Conservation (phyloP, 2,888 invertebrate species). For the Allygus modestus region DNA sequence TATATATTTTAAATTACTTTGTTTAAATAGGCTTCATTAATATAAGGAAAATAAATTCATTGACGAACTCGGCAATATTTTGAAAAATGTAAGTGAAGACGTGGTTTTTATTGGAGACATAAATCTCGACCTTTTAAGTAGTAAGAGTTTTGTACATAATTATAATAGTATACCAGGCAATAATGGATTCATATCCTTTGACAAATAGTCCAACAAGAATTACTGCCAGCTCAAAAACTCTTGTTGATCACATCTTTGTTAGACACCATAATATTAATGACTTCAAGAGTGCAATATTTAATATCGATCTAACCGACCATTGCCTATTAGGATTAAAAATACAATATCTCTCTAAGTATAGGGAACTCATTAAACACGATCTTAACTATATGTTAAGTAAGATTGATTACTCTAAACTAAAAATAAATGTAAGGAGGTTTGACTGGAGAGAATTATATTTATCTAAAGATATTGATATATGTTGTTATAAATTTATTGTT, state of each 20-base stretch:
- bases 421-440: not conserved
- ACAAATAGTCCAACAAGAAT: conserved; percentile 25
- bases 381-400: not conserved
- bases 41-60: not conserved
- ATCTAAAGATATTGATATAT: not conserved
- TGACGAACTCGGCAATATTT: not conserved
- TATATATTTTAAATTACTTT: not conserved
- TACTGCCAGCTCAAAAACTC: not conserved
- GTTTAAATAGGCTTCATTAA: not conserved
- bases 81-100: not conserved
- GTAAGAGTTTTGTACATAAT: not conserved
- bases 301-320: not conserved
- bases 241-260: conserved; percentile 11
- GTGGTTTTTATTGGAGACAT: not conserved
- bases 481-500: not conserved
- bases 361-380: not conserved
- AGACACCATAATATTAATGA: not conserved
- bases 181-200: conserved; percentile 3
- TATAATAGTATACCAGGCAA: not conserved
- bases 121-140: not conserved
- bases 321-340: not conserved
- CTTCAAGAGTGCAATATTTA: conserved; percentile 15
- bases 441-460: not conserved
- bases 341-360: not conserved
- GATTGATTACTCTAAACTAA: not conserved